phyloP scores from a whole-genome alignment of 1,140 invertebrate species.

The Hestina assimilis region DNA sequence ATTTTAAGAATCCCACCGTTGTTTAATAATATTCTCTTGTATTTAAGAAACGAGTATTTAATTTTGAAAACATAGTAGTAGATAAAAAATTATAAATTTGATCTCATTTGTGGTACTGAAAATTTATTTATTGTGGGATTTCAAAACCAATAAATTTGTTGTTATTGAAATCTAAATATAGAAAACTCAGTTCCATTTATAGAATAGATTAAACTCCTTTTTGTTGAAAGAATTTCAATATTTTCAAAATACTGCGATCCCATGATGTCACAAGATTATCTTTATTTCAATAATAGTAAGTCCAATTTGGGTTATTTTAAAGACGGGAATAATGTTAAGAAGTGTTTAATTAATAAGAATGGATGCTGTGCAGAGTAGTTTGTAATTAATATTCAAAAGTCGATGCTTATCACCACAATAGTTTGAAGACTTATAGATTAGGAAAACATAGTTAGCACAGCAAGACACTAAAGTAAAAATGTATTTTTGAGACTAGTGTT shows the following conservation, averaged over 20 bases:
- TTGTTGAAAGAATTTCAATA: no score
- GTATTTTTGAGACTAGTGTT: not conserved
- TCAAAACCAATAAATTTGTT: no score
- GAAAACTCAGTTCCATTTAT: no score
- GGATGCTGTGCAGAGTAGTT: no score
- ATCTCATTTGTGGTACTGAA: conserved; percentile 16
- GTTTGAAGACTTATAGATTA: not conserved
- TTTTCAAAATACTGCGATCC: no score
- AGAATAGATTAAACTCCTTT: no score
- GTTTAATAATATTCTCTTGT: conserved; percentile 25
- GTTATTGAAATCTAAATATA: no score
- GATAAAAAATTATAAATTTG: conserved; percentile 12
- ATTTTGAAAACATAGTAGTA: not conserved
- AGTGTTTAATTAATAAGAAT: no score
- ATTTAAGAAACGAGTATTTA: conserved; percentile 19
- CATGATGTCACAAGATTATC: not conserved
- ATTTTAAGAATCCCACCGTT: conserved; percentile 33
- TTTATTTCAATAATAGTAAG: no score
- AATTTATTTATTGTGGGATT: conserved; percentile 9
- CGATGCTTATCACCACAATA: not conserved
- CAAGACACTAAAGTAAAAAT: not conserved
- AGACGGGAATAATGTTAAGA: no score
- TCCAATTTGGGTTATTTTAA: no score
- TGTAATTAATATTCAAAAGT: not conserved
- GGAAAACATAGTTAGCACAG: not conserved